Percentiles rank a stretch among this genome's conserved stretches.
Conservation (phyloP, 2,888 invertebrate species). For the Conchocele bisecta region DNA sequence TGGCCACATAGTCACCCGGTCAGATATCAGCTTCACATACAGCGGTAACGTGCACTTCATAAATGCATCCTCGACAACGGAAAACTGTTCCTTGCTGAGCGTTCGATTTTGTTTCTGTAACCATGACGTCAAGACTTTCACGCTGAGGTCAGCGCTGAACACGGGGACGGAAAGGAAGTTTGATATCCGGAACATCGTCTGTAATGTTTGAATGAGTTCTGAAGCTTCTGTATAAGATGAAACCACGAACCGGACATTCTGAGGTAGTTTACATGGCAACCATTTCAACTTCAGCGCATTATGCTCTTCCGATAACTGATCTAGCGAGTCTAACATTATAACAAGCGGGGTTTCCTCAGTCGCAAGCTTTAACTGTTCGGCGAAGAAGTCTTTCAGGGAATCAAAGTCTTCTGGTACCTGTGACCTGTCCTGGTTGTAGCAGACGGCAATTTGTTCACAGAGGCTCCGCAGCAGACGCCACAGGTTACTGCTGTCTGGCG, state of each 20-base stretch:
- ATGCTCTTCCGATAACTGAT: conserved; percentile 70
- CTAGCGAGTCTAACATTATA: conserved; percentile 74
- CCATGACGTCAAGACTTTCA: conserved; percentile 69
- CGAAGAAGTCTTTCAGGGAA: conserved; percentile 67
- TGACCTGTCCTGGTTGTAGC: conserved; percentile 47
- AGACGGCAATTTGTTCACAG: conserved; percentile 69
- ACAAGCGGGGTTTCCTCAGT: conserved; percentile 64
- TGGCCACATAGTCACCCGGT: conserved; percentile 71
- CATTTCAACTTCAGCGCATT: conserved; percentile 74
- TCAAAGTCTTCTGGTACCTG: conserved; percentile 66
- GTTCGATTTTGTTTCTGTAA: conserved; percentile 60
- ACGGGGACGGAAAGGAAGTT: conserved; percentile 66
- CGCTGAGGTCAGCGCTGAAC: conserved; percentile 67
- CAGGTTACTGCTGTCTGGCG: conserved; percentile 72
- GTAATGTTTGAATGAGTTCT: conserved; percentile 69
- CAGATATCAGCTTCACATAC: conserved; percentile 74
- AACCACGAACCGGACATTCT: conserved; percentile 70
- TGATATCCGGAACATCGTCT: conserved; percentile 41
- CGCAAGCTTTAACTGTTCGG: conserved; percentile 59
- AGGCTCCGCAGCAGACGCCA: conserved; percentile 68
- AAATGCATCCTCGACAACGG: conserved; percentile 68
- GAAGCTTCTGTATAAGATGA: conserved; percentile 71
- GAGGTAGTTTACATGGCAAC: conserved; percentile 71
- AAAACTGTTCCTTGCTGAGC: conserved; percentile 69
- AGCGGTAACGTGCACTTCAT: conserved; percentile 72